phyloP scores from a whole-genome alignment of 2,797 vertebrate genomes.

The Artibeus lituratus region DNA sequence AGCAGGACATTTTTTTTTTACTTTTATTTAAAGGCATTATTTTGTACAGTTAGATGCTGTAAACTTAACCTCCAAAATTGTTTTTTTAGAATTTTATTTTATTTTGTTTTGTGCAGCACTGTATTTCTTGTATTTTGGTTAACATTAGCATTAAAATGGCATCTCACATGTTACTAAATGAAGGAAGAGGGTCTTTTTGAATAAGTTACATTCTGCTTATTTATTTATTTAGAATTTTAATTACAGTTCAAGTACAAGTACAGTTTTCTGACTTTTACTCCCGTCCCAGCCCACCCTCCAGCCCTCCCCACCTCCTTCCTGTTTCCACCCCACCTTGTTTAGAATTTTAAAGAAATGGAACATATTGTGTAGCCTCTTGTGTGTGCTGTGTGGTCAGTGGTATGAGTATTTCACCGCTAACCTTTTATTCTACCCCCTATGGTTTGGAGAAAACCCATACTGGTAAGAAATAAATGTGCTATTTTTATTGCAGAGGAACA shows the following conservation, averaged over 20 bases:
- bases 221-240: background rate
- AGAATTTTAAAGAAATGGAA: background rate
- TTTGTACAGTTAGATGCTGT: background rate
- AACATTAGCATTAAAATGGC: background rate
- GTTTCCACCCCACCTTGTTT: no score
- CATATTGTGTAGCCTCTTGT: background rate
- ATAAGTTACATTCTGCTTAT: constrained; percentile 68
- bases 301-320: no score
- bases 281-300: no score
- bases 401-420: background rate
- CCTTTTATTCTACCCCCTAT: background rate
- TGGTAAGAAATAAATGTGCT: background rate
- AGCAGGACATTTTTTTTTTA: background rate
- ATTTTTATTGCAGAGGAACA: background rate
- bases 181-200: constrained; percentile 58
- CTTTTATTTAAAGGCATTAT: background rate
- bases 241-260: no score
- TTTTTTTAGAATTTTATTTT: background rate
- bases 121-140: constrained; percentile 30
- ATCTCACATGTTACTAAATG: constrained; percentile 24
- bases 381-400: rapidly evolving
- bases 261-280: no score
- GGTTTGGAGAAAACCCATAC: background rate
- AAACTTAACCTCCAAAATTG: background rate
- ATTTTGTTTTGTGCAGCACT: background rate